phyloP scores from a whole-genome alignment of 2,888 invertebrate species.

The Drosophila helvetica region DNA sequence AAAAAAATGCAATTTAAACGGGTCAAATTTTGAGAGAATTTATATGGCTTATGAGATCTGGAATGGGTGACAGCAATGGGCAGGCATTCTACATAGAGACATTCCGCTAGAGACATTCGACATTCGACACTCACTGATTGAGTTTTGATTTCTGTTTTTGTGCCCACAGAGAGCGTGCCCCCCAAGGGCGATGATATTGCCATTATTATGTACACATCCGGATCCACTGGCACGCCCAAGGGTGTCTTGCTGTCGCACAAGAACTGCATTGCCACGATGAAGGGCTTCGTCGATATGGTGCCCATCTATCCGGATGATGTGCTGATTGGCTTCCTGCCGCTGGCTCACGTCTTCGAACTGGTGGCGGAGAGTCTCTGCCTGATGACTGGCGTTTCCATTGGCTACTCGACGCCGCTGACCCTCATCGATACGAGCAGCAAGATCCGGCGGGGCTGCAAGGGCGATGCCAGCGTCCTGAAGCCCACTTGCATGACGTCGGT shows the following conservation, averaged over 20 bases:
- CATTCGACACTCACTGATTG: neutral
- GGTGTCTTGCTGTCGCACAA: constrained; percentile 93
- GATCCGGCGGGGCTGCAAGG: constrained; percentile 96
- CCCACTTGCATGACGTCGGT: constrained; percentile 98
- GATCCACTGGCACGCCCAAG: constrained; percentile 97
- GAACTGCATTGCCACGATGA: constrained; percentile 92
- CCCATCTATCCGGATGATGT: constrained; percentile 90
- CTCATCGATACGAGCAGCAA: constrained; percentile 96
- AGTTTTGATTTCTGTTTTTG: neutral
- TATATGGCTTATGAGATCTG: neutral
- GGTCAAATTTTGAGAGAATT: constrained; percentile 21
- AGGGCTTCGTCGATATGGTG: constrained; percentile 91
- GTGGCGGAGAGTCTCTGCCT: constrained; percentile 95
- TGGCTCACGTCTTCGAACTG: constrained; percentile 98
- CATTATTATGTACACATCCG: constrained; percentile 99
- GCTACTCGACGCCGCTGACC: constrained; percentile 97
- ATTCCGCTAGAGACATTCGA: neutral
- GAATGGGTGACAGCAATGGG: neutral
- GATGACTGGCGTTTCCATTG: constrained; percentile 94
- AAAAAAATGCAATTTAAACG: constrained; percentile 1
- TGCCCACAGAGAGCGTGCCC: constrained; percentile 85
- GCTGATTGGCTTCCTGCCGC: constrained; percentile 96
- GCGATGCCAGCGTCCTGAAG: constrained; percentile 94
- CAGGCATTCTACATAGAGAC: constrained; percentile 3
- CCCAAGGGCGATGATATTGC: constrained; percentile 92